Evolutionary conservation across 2,888 invertebrate genomes (phyloP), one percentile per base, ranked within the genome.

Genomic region (Polydrusus pterygomalis): DNA sequence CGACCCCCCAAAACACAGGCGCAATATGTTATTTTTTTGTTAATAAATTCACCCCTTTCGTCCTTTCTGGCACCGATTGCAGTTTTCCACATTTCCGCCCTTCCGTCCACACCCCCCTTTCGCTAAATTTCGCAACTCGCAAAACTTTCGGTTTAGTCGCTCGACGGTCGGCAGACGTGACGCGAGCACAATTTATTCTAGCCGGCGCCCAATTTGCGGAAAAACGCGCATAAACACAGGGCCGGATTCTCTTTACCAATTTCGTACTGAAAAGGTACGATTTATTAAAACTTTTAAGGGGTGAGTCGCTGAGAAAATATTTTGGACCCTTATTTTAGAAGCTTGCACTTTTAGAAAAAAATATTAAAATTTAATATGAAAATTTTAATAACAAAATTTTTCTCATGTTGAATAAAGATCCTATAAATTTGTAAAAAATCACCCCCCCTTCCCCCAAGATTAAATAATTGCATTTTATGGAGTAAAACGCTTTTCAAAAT

Each of bases 131-230:
- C 58, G 74, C 68, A 69, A 68, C 47, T 60, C 38, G 34, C 58
- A 73, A 74, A 63, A 74, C 60, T 74, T 74, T 74, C 18, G 34
- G 65, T 72, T 71, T 71, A 75, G 75, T 75, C 70, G 75, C 65
- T 75, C 62, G 64, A 70, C 70, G 75, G 25, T 45, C 70, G 75
- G 30, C 70, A 34, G 3, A 15, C 25, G 54, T 40, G 47, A 34
- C 58, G 45, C 40, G 69, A 56, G 67, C 74, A 7, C 47, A 43
- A 17, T n/a, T n/a, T n/a, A n/a, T n/a, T 43, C 34, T 30, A 18
- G n/a, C n/a, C 25, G 5, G 38, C 64, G 51, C 51, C 54, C 65
- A 49, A 49, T 64, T 67, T 38, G 65, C 54, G 62, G 56, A 72
- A 65, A 38, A 51, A 17, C 72, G 72, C 65, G 65, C 65, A 51